These are phyloP conservation scores for Pomatorhinus ruficollis DNA, from an alignment of 2,113 vertebrate species.

Conservation along the genomic window DNA sequence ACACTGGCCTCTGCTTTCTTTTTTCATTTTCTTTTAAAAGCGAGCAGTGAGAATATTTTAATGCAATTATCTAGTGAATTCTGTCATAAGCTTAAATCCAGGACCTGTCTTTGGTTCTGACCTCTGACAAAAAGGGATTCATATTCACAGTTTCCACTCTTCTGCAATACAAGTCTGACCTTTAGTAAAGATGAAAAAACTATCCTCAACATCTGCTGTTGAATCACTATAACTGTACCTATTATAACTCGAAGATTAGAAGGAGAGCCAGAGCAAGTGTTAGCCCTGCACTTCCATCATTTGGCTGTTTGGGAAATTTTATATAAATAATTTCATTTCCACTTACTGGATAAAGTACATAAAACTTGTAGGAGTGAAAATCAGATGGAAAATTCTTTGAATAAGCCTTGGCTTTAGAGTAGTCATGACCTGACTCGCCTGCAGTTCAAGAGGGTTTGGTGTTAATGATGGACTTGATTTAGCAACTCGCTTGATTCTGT, in stretches of 20 bases:
- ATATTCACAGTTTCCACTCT: background rate
- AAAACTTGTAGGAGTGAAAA: background rate
- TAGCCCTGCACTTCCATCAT: background rate
- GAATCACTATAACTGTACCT: background rate
- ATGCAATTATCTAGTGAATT: background rate
- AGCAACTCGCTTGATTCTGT: background rate
- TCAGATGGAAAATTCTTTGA: background rate
- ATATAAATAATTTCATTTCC: background rate
- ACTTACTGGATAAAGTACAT: background rate
- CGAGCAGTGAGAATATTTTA: background rate
- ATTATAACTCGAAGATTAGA: background rate
- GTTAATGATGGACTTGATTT: background rate
- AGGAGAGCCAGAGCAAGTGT: background rate
- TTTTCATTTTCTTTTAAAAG: background rate
- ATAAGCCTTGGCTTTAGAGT: background rate
- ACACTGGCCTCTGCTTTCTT: background rate
- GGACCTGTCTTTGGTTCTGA: background rate
- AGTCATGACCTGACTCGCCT: background rate
- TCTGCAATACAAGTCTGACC: background rate
- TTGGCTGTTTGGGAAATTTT: background rate
- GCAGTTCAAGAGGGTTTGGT: background rate
- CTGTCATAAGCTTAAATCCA: background rate
- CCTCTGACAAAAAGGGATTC: background rate
- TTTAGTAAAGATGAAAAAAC: background rate
- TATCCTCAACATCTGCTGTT: background rate